Base-by-base conservation (phyloP, 2,113 vertebrate species). In the Tympanuchus pallidicinctus region DNA sequence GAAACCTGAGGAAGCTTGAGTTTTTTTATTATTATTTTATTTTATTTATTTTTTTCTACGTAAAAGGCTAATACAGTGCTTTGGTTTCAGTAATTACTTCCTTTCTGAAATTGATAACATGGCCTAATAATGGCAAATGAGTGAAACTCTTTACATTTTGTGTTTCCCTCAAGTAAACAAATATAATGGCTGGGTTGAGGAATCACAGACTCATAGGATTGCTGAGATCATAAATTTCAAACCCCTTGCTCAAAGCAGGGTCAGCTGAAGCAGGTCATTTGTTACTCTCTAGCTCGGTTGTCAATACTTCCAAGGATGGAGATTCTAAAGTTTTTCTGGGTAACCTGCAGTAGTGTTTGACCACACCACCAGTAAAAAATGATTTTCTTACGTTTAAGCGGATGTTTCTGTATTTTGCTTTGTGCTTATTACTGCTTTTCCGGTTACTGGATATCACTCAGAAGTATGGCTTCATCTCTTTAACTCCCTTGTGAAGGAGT, bases 1-100 rank as follows among this genome's bases (percentile, higher is more conserved):
- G 88, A 91, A 95, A 89, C 71, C 75, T 85, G 54, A 91, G 50
- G n/a, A 88, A 45, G 14, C n/a, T 85, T 70, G 67, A 88, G 63
- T 54, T 54, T 54, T 16, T 28, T 42, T 54, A 13, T 54, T 38
- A 38, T 38, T 38, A 38, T 38, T 38, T 54, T 50, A 40, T 85
- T 52, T 87, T 67, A 4, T 67, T 52, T 87, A 63, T 4, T 27
- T 89, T 84, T 89, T 61, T 13, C 59, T 70, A 79, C 36, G 24
- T 30, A 38, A 75, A 92, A 82, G 32, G 42, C 60, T 71, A 64
- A 15, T n/a, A 54, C 38, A n/a, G n/a, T 82, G 48, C 56, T 70
- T 82, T 82, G 30, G 72, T 91, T 91, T 61, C n/a, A 45, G 4
- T 16, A 63, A 42, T 17, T 92, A 10, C 36, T 79, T 60, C 30